Evolutionary conservation across 2,888 invertebrate genomes (phyloP), one percentile per base, ranked within the genome.

Genomic region (Drosophila lacicola): DNA sequence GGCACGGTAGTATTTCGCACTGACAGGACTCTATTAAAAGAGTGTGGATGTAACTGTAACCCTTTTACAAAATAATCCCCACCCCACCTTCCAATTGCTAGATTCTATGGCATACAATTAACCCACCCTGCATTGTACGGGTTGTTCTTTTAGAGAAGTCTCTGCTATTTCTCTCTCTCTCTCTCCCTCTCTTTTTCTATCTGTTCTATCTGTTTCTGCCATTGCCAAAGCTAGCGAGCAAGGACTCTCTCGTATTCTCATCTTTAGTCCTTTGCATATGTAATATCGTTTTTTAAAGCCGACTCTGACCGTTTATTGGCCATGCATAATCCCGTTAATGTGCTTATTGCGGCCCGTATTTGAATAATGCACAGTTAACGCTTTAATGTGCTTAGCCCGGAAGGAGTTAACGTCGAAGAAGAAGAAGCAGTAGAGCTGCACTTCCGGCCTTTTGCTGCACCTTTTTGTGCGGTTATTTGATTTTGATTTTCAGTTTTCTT

Each of bases 271-370:
- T 85, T 82, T 90, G 86, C 90, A 86, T 89, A 87, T 61, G 44
- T 50, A 49, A 41, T 58, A 53, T 37, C 14, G 13, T 39, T 46
- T 11, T 46, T 49, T 33, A 33, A 33, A n/a, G 11, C 25, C 50
- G 42, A 50, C 82, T 86, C 74, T 70, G 80, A 84, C 90, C 86
- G 73, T 91, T 92, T 92, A 91, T 91, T 90, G 92, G 90, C 92
- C 91, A 90, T 92, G 83, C 81, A 82, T 91, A 91, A 91, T 91
- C 91, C 91, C 80, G 83, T 90, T 91, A 91, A 91, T 91, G 90
- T 84, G 72, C 84, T 90, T 89, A 83, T 68, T 81, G 88, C 68
- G 74, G 77, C 74, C 67, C 65, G 68, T 70, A 88, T 87, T 84
- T 86, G 87, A 84, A 84, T 90, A 91, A 91, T 90, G 90, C 88